These are phyloP conservation scores for Labroides dimidiatus DNA, from an alignment of 2,797 vertebrate genomes.

Conservation along the genomic window DNA sequence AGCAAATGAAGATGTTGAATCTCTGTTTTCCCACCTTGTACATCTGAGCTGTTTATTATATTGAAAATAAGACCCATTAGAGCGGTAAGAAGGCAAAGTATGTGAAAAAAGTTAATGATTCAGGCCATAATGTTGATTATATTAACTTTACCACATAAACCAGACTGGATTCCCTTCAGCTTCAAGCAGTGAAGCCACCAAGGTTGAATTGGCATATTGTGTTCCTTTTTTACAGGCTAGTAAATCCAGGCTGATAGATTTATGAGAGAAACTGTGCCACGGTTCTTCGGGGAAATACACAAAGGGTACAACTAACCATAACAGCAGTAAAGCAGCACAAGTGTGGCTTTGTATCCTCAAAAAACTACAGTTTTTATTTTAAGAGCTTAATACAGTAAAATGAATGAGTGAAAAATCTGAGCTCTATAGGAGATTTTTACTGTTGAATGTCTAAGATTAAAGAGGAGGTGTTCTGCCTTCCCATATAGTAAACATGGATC, in stretches of 20 bases:
- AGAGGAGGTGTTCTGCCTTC: no score
- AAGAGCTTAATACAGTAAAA: neutral
- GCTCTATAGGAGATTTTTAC: no score
- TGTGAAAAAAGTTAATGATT: conserved; percentile 4
- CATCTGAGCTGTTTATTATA: neutral
- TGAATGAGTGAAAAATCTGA: neutral
- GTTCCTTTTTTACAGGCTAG: conserved; percentile 32
- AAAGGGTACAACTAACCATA: conserved; percentile 2
- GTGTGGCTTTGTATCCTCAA: conserved; percentile 17
- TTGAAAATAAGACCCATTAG: neutral
- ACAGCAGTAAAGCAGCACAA: conserved; percentile 11
- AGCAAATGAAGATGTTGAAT: neutral
- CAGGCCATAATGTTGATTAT: neutral
- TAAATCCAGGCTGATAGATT: conserved; percentile 53
- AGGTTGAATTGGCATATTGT: conserved; percentile 44
- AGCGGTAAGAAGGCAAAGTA: neutral
- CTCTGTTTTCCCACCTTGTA: neutral
- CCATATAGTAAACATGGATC: no score
- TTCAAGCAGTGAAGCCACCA: conserved; percentile 38
- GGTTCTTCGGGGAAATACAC: conserved; percentile 21
- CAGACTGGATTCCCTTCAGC: conserved; percentile 29
- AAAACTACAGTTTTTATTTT: conserved; percentile 1
- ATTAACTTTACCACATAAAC: conserved; percentile 1
- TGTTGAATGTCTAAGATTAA: no score
- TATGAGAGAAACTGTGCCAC: conserved; percentile 19